These are phyloP conservation scores for Beroe forskalii DNA, from an alignment of 37 sponge, comb jelly and placozoan species.

Conservation along the genomic window DNA sequence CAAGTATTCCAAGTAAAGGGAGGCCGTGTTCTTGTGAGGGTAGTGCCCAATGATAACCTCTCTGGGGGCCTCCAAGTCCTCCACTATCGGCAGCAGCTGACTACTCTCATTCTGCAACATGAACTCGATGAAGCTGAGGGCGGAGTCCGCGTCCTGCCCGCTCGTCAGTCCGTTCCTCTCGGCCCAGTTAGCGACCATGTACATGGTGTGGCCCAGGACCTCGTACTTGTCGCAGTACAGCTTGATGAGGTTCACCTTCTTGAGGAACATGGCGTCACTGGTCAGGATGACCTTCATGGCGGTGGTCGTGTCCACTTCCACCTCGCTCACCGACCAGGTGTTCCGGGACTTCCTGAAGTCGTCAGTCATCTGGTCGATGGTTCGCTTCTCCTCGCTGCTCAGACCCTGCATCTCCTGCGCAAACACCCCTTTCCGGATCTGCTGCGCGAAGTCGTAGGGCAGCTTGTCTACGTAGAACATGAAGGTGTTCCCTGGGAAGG, in stretches of 20 bases:
- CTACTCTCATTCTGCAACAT: not conserved
- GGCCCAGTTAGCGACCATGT: conserved; percentile 13
- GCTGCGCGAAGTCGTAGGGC: not conserved
- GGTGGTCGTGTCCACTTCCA: not conserved
- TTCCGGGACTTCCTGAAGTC: conserved; percentile 8
- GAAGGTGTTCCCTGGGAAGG: not conserved
- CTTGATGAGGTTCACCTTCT: conserved; percentile 7
- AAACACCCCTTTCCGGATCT: not conserved
- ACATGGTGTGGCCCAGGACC: conserved; percentile 31
- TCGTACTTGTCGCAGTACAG: conserved; percentile 12
- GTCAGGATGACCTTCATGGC: conserved; percentile 7
- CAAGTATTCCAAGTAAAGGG: not conserved
- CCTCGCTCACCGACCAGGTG: not conserved
- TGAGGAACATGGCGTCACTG: not conserved
- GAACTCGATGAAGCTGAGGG: conserved; percentile 19
- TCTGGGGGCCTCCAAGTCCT: not conserved
- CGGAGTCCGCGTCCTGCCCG: not conserved
- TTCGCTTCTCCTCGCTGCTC: not conserved
- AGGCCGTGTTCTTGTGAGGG: conserved; percentile 14
- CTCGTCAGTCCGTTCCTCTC: not conserved
- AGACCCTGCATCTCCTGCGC: not conserved
- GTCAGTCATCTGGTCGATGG: not conserved
- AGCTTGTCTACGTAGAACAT: not conserved
- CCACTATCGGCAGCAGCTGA: not conserved
- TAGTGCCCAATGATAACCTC: not conserved